Base-by-base conservation (phyloP, 2,888 invertebrate species). In the Pinctada fucata region DNA sequence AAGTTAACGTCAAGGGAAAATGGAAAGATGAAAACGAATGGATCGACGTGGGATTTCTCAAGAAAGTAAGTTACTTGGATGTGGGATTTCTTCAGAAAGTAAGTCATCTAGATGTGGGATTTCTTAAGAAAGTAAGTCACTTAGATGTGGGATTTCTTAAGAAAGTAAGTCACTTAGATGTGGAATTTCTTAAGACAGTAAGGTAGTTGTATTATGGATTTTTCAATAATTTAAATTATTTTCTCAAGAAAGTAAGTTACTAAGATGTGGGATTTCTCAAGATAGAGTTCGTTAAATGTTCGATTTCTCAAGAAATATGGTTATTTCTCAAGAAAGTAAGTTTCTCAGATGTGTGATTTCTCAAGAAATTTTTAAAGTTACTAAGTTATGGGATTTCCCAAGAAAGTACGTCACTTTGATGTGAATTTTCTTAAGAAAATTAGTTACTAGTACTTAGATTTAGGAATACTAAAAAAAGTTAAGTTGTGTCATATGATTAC, bases 11-110 rank as follows among this genome's bases (percentile, higher is more conserved):
- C 3, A 89, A 88, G 75, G 90, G 88, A 0, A 86, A 85, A 81
- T 89, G 88, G 88, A 86, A 84, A 16, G 89, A 87, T n/a, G 89
- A 89, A 65, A 81, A 82, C 6, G 88, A 88, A 50, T 90, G 90
- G 90, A 86, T 87, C 6, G 85, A 90, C 81, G 85, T 88, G 4
- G 89, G 88, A 13, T 89, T 88, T 74, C 76, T 88, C 3, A 77
- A 81, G 52, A 89, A 88, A 87, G 89, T 88, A 82, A 79, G 76
- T 74, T 1, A 3, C 6, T 31, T 50, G 31, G 3, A 51, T 31
- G 45, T 31, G 16, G 8, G 6, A 48, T 13, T 45, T 72, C 58
- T 45, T 10, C 6, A 31, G 31, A 31, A 31, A 31, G 31, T 31
- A 31, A 31, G 31, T 31, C 31, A 31, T 31, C 31, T 31, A 31